Percentiles rank a stretch among this genome's conserved stretches.
Conservation (phyloP, 1,140 invertebrate species). For the Brachionus manjavacas region DNA sequence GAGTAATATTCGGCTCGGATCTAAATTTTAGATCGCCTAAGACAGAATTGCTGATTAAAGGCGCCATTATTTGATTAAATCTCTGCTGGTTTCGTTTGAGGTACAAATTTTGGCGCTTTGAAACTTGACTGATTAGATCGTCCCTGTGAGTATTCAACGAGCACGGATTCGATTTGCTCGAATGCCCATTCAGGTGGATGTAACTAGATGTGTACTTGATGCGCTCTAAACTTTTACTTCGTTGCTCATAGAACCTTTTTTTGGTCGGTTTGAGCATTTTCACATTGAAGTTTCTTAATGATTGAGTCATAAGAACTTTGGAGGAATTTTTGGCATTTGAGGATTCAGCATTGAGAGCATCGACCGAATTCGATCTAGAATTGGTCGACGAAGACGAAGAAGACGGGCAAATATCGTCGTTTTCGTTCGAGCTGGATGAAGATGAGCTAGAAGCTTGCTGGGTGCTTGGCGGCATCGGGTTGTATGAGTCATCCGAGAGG, state of each 20-base stretch:
- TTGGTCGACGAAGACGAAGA: neutral
- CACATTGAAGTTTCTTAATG: neutral
- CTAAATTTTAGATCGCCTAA: neutral
- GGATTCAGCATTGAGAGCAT: neutral
- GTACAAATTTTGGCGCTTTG: conserved; percentile 19
- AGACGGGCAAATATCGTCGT: neutral
- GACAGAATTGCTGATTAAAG: neutral
- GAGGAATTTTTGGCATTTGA: neutral
- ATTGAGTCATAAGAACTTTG: neutral
- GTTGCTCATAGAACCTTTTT: conserved; percentile 12
- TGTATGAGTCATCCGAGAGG: neutral
- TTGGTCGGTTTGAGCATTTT: neutral
- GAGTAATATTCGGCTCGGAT: neutral
- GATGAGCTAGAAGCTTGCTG: neutral
- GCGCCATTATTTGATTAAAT: neutral
- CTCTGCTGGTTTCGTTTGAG: neutral
- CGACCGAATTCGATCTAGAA: conserved; percentile 3
- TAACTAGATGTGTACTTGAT: conserved; percentile 23
- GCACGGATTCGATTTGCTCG: conserved; percentile 2
- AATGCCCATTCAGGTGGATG: neutral
- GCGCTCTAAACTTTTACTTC: conserved; percentile 20
- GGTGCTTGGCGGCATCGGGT: neutral
- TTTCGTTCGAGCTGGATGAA: conserved; percentile 11
- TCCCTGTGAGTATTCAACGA: neutral
- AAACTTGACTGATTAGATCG: neutral